Evolutionary conservation across 2,797 vertebrate genomes (phyloP), one percentile per base, ranked within the genome.

Genomic region (Melopsittacus undulatus): DNA sequence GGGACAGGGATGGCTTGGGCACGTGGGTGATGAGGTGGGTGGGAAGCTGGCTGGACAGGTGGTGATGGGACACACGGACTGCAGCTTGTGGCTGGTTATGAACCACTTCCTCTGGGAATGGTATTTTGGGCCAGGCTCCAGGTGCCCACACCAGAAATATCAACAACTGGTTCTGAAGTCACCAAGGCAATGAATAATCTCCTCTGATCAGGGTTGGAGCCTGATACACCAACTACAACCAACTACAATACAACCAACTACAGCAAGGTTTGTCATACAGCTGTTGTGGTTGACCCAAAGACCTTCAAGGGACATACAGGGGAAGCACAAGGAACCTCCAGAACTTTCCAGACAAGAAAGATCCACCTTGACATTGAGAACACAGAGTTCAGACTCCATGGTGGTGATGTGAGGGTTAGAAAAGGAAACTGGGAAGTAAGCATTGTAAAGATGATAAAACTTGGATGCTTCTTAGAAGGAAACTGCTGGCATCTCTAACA

Each of bases 51-150:
- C 36, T 36, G 62, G 43, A 63, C 24, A 30, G 20, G 27, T 19
- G 52, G 42, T 5, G 10, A 62, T 10, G 43, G 51, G 11, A 72
- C 22, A 10, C 5, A 9, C 1, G 0, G 24, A 36, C 30, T 7
- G 27, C 83, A 30, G n/a, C 30, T 11, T 17, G 15, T n/a, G 43
- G n/a, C 22, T 29, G 38, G 19, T 7, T 51, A 21, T 0, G 2
- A 61, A 32, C 30, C 42, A 46, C 1, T 63, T 69, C 32, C 76
- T 57, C 14, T 57, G 56, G 56, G 56, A 57, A 57, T 7, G 22
- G n/a, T 34, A 57, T 10, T 57, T 34, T 57, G 56, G 48, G 14
- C 18, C 63, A 62, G 17, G 32, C 23, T 43, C 57, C 36, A 49
- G 19, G 42, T 56, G 32, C 30, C 34, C 56, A 32, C 42, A 27